Evolutionary conservation across 2,113 vertebrate species (phyloP).

Genomic region (Nothocercus julius): DNA sequence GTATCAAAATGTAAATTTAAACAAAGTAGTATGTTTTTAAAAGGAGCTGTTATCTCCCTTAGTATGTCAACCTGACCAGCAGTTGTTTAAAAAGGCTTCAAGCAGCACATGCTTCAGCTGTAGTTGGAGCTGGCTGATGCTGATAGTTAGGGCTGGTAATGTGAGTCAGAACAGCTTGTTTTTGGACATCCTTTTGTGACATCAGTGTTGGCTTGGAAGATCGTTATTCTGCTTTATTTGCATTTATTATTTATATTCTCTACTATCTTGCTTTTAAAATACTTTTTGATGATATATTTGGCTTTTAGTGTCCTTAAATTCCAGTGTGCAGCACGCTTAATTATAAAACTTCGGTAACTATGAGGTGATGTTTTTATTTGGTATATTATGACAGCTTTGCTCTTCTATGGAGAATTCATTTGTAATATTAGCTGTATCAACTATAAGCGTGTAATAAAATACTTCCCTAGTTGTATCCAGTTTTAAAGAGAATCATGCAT

Average conservation of each 20-base stretch:
- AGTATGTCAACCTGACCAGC: not conserved
- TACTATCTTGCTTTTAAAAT: not conserved
- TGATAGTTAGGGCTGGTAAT: not conserved
- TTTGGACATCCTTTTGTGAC: fast-evolving
- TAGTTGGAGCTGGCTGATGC: not conserved
- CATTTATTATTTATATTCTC: not conserved
- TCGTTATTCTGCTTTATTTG: not conserved
- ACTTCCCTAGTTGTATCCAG: not conserved
- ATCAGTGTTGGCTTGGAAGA: not conserved
- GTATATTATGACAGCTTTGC: not conserved
- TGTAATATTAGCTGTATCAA: not conserved
- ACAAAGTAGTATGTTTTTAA: not conserved
- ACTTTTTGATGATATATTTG: not conserved
- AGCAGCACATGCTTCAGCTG: not conserved
- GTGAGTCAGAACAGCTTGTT: not conserved
- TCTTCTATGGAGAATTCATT: not conserved
- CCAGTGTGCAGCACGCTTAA: not conserved
- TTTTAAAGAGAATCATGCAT: not conserved
- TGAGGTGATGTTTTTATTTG: not conserved
- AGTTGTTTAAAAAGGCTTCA: not conserved
- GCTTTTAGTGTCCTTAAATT: not conserved
- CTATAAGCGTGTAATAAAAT: not conserved
- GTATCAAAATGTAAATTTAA: not conserved
- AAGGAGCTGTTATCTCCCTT: not conserved
- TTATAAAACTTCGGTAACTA: not conserved